Percentiles rank a stretch among this genome's conserved stretches.
These are phyloP conservation scores for Channa maculata DNA, from an alignment of 2,113 vertebrate species.

Conservation along the genomic window DNA sequence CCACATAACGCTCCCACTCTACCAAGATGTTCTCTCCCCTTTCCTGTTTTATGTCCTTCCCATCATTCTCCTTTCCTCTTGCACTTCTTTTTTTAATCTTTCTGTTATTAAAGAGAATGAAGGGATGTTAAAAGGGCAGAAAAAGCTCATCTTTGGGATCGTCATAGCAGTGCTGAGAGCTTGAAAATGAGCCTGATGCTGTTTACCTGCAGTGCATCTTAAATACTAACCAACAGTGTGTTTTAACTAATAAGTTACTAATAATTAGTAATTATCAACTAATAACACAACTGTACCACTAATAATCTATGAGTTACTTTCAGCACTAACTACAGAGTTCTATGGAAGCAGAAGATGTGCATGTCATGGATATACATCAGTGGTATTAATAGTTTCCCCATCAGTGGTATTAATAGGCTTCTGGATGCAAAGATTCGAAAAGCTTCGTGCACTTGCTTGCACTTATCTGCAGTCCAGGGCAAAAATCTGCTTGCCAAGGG, in stretches of 20 bases:
- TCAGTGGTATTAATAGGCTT: conserved; percentile 18
- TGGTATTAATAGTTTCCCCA: not conserved
- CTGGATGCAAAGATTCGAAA: conserved; percentile 14
- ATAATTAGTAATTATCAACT: not conserved
- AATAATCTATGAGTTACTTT: not conserved
- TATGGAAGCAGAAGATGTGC: not conserved
- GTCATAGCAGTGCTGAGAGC: conserved; percentile 36
- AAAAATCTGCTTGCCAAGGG: conserved; percentile 57
- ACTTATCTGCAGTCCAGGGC: conserved; percentile 43
- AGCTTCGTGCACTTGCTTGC: conserved; percentile 18
- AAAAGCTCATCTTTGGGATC: conserved; percentile 48
- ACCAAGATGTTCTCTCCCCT: not conserved
- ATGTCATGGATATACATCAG: conserved; percentile 12
- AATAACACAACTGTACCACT: not conserved
- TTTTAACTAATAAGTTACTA: not conserved
- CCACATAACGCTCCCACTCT: not conserved
- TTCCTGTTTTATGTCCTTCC: not conserved
- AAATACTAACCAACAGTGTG: not conserved
- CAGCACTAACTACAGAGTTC: not conserved
- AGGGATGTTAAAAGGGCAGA: conserved; percentile 32
- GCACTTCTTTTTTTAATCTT: not conserved
- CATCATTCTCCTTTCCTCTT: not conserved
- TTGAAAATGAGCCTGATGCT: conserved; percentile 27
- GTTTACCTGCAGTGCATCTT: conserved; percentile 9
- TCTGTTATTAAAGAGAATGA: not conserved